Evolutionary conservation across 1,140 invertebrate genomes (phyloP).

Genomic region (Zaprionus gabonicus): DNA sequence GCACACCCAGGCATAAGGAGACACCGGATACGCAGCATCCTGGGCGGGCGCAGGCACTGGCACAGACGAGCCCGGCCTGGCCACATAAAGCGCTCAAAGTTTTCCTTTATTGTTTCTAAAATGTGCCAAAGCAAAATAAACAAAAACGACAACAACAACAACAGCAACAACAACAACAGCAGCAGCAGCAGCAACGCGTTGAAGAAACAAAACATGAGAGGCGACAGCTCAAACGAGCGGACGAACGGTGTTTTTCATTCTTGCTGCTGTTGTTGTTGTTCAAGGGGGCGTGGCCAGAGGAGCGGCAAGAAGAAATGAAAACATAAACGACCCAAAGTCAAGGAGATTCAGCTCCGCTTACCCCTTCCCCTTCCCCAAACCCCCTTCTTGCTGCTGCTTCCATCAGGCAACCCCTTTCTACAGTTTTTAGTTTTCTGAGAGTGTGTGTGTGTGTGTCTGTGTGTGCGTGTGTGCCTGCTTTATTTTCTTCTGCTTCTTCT

Average conservation of each 20-base stretch:
- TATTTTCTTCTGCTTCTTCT: slow-evolving; percentile 15
- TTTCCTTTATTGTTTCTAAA: slow-evolving; percentile 80
- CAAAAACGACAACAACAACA: slow-evolving; percentile 57
- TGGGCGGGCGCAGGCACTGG: background rate
- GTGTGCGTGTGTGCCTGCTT: slow-evolving; percentile 15
- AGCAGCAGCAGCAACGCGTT: slow-evolving; percentile 19
- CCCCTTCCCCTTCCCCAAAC: too few relatives aligned
- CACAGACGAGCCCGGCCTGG: slow-evolving; percentile 9
- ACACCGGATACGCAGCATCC: background rate
- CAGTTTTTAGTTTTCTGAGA: slow-evolving; percentile 1
- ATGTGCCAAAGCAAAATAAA: slow-evolving; percentile 79
- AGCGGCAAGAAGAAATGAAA: slow-evolving; percentile 55
- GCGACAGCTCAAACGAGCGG: slow-evolving; percentile 1
- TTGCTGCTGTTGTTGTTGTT: too few relatives aligned
- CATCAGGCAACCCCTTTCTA: background rate
- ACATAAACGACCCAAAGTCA: slow-evolving; percentile 72
- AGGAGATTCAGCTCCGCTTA: slow-evolving; percentile 14
- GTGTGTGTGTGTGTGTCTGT: slow-evolving; percentile 2
- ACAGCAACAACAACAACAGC: slow-evolving; percentile 59
- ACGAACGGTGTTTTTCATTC: background rate
- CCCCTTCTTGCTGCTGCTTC: background rate
- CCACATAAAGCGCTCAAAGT: slow-evolving; percentile 73
- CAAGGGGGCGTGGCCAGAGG: background rate
- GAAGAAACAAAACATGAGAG: slow-evolving; percentile 33
- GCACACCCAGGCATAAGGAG: background rate